Evolutionary conservation across 2,888 invertebrate species (phyloP), one percentile per base, ranked within the genome.

Genomic region (Phyllotreta striolata): DNA sequence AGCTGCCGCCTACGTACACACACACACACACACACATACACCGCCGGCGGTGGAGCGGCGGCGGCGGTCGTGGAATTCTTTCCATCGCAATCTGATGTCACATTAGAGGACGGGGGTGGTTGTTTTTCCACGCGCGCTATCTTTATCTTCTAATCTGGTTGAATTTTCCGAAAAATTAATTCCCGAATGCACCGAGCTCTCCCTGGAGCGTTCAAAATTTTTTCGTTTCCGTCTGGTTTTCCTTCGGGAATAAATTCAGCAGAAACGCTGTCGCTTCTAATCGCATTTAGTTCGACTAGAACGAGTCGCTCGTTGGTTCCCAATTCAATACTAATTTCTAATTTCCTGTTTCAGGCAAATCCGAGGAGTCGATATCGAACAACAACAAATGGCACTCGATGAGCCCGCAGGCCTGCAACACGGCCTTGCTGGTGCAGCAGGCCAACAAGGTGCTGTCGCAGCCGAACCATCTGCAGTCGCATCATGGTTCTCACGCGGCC

Each of bases 401-500:
- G 80, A 80, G 78, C 64, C 81, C 81, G n/a, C 80, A 80, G 67
- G 79, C 81, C 24, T 83, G 81, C 74, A 83, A 81, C 74, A 82
- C 83, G 38, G 81, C 82, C 14, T 77, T 83, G 0, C 71, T 83
- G 59, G 82, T 83, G 38, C 82, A 83, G 60, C 83, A 83, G 72
- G 82, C 83, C 6, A 82, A 82, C 72, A 83, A 83, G 72, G 82
- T 81, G 38, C 75, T 82, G 61, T 80, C 82, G n/a, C 83, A 82
- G 68, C 81, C 78, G 72, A 80, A 78, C 54, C 79, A 78, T 66
- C 76, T 77, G 59, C 75, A 77, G 62, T 73, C 76, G 34, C 80
- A 80, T 60, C 79, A 79, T 63, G 75, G 75, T 60, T 85, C 79
- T 84, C 88, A 88, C 81, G 88, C 70, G 83, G 89, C 82, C 83